Percentiles rank a stretch among this genome's conserved stretches.
These are phyloP conservation scores for Myiopsitta monachus DNA, from an alignment of 2,113 vertebrate genomes.

Conservation along the genomic window DNA sequence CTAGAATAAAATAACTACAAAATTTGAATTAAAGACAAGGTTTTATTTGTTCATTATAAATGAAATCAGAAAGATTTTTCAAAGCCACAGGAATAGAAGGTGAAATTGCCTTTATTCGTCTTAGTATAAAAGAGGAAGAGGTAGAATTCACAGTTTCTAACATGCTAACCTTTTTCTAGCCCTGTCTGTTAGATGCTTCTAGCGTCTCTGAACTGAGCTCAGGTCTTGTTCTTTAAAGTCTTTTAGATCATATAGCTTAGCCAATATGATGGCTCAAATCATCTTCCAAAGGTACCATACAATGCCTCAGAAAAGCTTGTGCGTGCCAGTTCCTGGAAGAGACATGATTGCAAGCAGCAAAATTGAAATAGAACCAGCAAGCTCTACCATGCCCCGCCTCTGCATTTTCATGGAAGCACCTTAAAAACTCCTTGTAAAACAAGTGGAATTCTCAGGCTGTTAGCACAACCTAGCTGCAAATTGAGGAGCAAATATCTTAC, in stretches of 20 bases:
- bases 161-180: not conserved
- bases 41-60: not conserved
- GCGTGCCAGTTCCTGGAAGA: not conserved
- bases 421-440: not conserved
- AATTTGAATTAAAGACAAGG: not conserved
- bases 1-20: not conserved
- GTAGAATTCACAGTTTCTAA: not conserved
- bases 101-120: conserved; percentile 22
- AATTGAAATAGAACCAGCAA: not conserved
- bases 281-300: not conserved
- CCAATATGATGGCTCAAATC: not conserved
- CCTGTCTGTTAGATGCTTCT: not conserved
- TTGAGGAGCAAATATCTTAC: not conserved
- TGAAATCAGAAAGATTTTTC: not conserved
- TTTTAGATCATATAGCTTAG: not conserved
- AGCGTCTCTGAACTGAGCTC: not conserved
- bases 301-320: conserved; percentile 6
- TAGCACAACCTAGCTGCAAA: not conserved
- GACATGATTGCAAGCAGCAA: not conserved
- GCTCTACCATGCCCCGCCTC: not conserved
- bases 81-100: not conserved
- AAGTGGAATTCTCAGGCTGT: not conserved
- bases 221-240: not conserved
- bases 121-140: not conserved
- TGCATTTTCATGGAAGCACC: not conserved